Evolutionary conservation across 2,888 invertebrate genomes (phyloP).

Genomic region (Platycheirus albimanus): DNA sequence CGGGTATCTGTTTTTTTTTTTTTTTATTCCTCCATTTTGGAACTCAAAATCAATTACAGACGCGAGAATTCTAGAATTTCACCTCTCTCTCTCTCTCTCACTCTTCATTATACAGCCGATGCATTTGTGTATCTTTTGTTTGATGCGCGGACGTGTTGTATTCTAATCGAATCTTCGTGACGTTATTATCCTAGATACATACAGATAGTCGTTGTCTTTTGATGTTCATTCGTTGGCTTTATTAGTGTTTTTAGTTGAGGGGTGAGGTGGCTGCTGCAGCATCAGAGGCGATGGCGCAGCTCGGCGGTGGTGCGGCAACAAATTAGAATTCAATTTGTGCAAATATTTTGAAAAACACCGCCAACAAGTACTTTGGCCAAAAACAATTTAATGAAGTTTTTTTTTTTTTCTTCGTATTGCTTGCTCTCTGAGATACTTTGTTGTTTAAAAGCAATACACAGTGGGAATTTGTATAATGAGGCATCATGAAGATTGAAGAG

Average conservation of each 20-base stretch:
- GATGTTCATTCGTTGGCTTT: constrained; percentile 56
- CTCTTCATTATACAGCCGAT: not conserved
- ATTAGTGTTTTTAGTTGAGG: constrained; percentile 11
- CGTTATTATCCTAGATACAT: constrained; percentile 73
- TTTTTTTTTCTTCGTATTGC: not conserved
- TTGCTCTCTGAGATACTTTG: constrained; percentile 33
- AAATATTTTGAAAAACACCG: constrained; percentile 74
- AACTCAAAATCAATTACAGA: constrained; percentile 69
- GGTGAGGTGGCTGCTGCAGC: not conserved
- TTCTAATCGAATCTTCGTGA: constrained; percentile 73
- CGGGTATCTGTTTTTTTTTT: not conserved
- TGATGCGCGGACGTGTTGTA: constrained; percentile 69
- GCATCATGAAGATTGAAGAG: constrained; percentile 33
- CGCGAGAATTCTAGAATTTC: constrained; percentile 61
- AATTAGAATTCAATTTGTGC: constrained; percentile 74
- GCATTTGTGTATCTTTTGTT: constrained; percentile 47
- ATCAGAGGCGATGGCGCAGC: not conserved
- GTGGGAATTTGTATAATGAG: constrained; percentile 54
- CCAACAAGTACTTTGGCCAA: constrained; percentile 61
- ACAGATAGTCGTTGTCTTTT: constrained; percentile 56
- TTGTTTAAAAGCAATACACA: constrained; percentile 11
- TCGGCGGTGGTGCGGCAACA: constrained; percentile 43
- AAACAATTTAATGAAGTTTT: constrained; percentile 47
- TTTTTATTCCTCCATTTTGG: no score
- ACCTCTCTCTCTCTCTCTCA: constrained; percentile 9